Percentiles rank a stretch among this genome's conserved stretches.
These are phyloP conservation scores for Sebastes hubbsi DNA, from an alignment of 2,797 vertebrate species.

Conservation along the genomic window DNA sequence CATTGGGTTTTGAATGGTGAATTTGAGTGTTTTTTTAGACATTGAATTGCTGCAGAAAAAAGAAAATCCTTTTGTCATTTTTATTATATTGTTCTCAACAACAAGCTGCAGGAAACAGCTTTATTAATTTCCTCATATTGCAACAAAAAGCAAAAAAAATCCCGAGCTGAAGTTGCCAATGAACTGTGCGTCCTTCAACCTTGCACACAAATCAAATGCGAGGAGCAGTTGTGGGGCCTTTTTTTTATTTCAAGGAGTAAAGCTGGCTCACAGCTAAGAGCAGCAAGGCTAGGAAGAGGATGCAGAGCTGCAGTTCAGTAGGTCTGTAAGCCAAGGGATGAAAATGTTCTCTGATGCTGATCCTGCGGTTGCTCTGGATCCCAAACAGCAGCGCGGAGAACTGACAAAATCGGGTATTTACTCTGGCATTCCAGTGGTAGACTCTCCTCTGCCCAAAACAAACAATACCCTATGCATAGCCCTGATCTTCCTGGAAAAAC, in stretches of 20 bases:
- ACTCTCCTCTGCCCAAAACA: conserved; percentile 58
- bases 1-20: conserved; percentile 44
- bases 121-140: conserved; percentile 43
- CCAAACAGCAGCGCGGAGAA: conserved; percentile 57
- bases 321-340: conserved; percentile 70
- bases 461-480: conserved; percentile 51
- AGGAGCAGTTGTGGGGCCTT: conserved; percentile 26
- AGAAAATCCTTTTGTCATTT: conserved; percentile 26
- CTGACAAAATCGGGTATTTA: conserved; percentile 70
- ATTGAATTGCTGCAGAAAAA: conserved; percentile 14
- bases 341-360: conserved; percentile 74
- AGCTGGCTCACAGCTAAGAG: conserved; percentile 49
- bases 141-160: neutral
- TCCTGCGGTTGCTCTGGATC: conserved; percentile 64
- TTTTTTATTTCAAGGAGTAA: conserved; percentile 48
- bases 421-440: conserved; percentile 55
- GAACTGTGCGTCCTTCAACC: conserved; percentile 30
- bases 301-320: conserved; percentile 62
- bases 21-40: conserved; percentile 9
- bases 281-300: conserved; percentile 46
- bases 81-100: conserved; percentile 39
- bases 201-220: conserved; percentile 52
- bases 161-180: conserved; percentile 27
- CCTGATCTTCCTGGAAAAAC: conserved; percentile 51
- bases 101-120: conserved; percentile 15